Evolutionary conservation across 2,888 invertebrate genomes (phyloP).

Genomic region (Actias luna): DNA sequence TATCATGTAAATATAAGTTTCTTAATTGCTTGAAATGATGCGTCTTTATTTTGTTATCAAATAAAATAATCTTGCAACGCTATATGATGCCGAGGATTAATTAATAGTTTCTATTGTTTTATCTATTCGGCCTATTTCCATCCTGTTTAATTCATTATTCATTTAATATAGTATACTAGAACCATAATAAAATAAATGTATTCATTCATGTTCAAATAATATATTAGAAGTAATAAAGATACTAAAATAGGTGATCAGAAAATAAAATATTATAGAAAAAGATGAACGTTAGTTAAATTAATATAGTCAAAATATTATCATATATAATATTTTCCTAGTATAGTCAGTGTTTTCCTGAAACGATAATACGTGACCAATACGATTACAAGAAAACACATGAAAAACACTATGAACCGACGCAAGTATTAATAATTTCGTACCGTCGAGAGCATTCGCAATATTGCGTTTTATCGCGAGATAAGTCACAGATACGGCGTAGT

Average conservation of each 20-base stretch:
- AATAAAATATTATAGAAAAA: not conserved
- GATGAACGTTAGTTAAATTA: not conserved
- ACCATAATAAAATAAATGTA: no score
- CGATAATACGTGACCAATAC: not conserved
- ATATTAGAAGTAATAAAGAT: no score
- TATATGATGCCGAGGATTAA: not conserved
- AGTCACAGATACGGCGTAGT: conserved; percentile 33
- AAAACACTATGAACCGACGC: conserved; percentile 15
- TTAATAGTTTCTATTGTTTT: not conserved
- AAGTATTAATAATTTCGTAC: conserved; percentile 32
- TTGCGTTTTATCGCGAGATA: conserved; percentile 44
- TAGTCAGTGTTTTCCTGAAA: not conserved
- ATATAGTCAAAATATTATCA: not conserved
- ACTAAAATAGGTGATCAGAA: no score
- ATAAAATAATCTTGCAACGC: not conserved
- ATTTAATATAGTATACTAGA: not conserved
- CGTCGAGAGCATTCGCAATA: conserved; percentile 41
- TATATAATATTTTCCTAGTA: not conserved
- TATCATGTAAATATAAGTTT: not conserved
- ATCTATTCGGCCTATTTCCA: not conserved
- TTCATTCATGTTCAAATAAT: no score
- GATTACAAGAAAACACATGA: conserved; percentile 11
- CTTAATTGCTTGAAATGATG: not conserved
- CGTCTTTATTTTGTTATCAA: not conserved
- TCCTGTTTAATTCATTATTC: not conserved